phyloP scores from a whole-genome alignment of 2,797 vertebrate species.

The Sebastiscus tertius region DNA sequence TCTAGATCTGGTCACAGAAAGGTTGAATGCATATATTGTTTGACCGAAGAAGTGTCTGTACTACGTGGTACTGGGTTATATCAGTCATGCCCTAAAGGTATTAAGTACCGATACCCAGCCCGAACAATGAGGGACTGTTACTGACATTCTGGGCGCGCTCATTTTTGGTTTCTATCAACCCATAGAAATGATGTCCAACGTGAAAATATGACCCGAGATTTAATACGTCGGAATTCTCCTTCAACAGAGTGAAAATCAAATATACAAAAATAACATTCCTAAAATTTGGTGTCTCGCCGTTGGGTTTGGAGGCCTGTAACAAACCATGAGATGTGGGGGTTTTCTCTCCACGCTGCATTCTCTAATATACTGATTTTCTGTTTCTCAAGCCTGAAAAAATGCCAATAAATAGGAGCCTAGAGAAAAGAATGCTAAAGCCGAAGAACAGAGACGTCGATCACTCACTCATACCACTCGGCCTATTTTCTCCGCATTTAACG shows the following conservation, averaged over 20 bases:
- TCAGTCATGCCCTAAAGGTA: neutral
- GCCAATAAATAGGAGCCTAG: constrained; percentile 54
- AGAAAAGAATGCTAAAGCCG: constrained; percentile 57
- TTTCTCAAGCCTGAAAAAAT: constrained; percentile 42
- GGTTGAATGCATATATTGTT: neutral
- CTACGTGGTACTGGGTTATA: neutral
- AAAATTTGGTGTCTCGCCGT: neutral
- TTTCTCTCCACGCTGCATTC: neutral
- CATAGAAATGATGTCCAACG: neutral
- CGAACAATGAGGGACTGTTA: neutral
- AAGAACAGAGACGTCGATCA: constrained; percentile 76
- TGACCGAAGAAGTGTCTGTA: neutral
- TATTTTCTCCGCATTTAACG: constrained; percentile 75
- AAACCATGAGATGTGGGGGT: neutral
- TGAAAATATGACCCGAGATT: neutral
- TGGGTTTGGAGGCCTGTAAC: neutral
- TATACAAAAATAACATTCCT: neutral
- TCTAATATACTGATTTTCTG: constrained; percentile 28
- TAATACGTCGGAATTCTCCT: neutral
- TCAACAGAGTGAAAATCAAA: neutral
- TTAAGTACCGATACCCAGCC: neutral
- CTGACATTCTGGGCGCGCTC: neutral
- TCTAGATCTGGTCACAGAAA: neutral
- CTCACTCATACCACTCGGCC: constrained; percentile 55
- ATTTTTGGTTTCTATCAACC: neutral